These are phyloP conservation scores for Paradoxurus hermaphroditus DNA, from an alignment of 2,113 vertebrate species.

Conservation along the genomic window DNA sequence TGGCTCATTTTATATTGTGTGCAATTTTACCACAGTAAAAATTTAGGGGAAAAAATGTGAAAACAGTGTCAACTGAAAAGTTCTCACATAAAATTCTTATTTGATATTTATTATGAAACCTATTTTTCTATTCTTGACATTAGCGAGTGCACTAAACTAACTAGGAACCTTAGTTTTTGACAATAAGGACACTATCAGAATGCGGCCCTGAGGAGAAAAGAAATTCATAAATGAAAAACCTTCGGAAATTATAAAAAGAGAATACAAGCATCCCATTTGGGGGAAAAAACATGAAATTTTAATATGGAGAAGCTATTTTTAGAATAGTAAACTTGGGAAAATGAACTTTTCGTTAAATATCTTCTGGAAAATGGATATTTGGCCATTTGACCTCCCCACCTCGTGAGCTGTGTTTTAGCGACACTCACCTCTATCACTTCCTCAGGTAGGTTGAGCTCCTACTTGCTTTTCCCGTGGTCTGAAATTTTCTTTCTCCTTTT, in stretches of 20 bases:
- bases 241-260: background rate
- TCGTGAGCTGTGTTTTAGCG: background rate
- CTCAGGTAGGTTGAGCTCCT: background rate
- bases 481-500: constrained; percentile 5
- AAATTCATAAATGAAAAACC: background rate
- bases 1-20: background rate
- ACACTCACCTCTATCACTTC: background rate
- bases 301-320: background rate
- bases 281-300: background rate
- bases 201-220: background rate
- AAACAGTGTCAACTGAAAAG: background rate
- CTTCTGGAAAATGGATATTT: background rate
- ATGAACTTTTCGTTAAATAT: background rate
- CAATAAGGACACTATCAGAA: background rate
- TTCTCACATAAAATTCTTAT: background rate
- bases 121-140: background rate
- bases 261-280: background rate
- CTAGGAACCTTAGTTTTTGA: background rate
- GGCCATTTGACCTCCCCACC: background rate
- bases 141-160: background rate
- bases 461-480: background rate
- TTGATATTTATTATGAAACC: background rate
- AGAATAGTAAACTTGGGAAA: background rate
- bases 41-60: background rate
- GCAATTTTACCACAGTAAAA: background rate